A percentile compares a stretch with the other conserved stretches of the same genome.
Conservation (phyloP, 2,888 invertebrate species). For the Drosophila incognita region DNA sequence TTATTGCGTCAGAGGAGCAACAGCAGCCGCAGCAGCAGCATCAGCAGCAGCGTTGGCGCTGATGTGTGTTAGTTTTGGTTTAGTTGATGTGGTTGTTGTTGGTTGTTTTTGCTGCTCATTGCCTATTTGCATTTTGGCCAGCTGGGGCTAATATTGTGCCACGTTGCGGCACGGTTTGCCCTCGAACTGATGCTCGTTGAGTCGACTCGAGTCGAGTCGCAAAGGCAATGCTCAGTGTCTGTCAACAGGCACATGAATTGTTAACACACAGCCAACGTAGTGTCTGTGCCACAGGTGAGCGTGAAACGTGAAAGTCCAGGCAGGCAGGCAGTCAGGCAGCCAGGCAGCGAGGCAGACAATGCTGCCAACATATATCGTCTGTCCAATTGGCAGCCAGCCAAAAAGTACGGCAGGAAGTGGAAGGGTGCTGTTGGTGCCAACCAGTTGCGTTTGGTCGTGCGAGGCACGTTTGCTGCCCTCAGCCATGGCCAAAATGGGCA, state of each 20-base stretch:
- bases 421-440: slow-evolving; percentile 34
- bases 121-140: slow-evolving; percentile 31
- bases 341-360: slow-evolving; percentile 14
- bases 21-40: slow-evolving; percentile 7
- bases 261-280: slow-evolving; percentile 39
- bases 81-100: not conserved
- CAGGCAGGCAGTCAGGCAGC: not conserved
- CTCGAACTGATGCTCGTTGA: slow-evolving; percentile 1
- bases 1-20: slow-evolving; percentile 34
- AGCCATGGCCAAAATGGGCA: slow-evolving; percentile 26
- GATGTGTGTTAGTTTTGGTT: not conserved
- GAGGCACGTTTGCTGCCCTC: slow-evolving; percentile 51
- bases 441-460: slow-evolving; percentile 64
- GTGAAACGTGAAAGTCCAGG: slow-evolving; percentile 20
- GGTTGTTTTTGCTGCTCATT: not conserved
- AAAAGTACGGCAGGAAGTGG: slow-evolving; percentile 1
- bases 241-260: slow-evolving; percentile 64
- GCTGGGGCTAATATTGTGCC: slow-evolving; percentile 28
- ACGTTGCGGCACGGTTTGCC: slow-evolving; percentile 2
- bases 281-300: slow-evolving; percentile 53
- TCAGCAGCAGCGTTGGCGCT: slow-evolving; percentile 10
- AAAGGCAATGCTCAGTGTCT: slow-evolving; percentile 45
- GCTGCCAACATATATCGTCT: slow-evolving; percentile 36
- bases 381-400: slow-evolving; percentile 55
- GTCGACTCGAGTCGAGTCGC: slow-evolving; percentile 21